Conservation (phyloP, 2,113 vertebrate genomes). For the Progne subis region DNA sequence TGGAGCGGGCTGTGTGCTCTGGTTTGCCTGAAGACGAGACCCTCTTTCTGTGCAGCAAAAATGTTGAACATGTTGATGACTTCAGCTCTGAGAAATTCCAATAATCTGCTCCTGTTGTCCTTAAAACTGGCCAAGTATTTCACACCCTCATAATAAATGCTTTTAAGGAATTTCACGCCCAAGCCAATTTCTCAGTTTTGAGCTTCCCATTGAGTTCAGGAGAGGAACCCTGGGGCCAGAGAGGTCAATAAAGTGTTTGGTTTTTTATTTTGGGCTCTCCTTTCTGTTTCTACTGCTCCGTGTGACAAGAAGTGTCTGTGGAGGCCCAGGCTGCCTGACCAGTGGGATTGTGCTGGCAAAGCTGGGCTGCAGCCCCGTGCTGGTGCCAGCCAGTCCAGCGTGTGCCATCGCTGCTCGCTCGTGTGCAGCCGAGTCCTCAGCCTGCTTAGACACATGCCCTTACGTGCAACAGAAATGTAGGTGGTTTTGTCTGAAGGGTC, state of each 20-base stretch:
- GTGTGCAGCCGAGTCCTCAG: rapidly evolving
- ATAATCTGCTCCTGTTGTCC: not conserved
- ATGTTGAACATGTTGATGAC: not conserved
- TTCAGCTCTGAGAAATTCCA: slow-evolving; percentile 14
- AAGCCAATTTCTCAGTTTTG: not conserved
- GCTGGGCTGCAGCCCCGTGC: not conserved
- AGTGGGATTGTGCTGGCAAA: not conserved
- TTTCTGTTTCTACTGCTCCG: not conserved
- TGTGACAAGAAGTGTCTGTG: not conserved
- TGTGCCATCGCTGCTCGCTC: not conserved
- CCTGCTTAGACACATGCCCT: rapidly evolving
- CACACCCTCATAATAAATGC: slow-evolving; percentile 7
- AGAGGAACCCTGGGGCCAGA: not conserved
- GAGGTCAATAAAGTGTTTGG: not conserved
- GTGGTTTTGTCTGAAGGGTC: not conserved
- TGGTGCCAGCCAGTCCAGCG: rapidly evolving
- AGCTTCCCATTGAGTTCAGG: not conserved
- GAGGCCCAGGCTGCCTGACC: not conserved
- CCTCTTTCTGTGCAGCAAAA: not conserved
- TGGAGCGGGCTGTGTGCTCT: not conserved
- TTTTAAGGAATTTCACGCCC: slow-evolving; percentile 11
- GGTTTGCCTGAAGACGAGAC: not conserved
- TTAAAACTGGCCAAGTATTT: slow-evolving; percentile 22
- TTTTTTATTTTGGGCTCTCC: not conserved
- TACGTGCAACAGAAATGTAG: rapidly evolving